Percentiles rank a stretch among this genome's conserved stretches.
phyloP scores from a whole-genome alignment of 2,113 vertebrate genomes.

The Phrynosoma platyrhinos region DNA sequence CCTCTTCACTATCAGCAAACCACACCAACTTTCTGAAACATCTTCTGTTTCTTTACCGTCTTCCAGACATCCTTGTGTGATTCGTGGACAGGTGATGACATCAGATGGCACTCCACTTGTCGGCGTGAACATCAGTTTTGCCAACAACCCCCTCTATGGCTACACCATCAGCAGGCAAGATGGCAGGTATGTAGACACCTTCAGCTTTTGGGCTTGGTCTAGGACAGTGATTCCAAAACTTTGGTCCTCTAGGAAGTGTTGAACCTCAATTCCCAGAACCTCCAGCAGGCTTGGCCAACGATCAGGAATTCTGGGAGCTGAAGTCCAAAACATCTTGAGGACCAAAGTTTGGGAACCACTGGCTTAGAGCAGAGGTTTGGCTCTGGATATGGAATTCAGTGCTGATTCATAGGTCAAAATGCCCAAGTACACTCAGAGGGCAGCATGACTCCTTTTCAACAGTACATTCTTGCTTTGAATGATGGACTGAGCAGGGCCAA shows the following conservation, averaged over 20 bases:
- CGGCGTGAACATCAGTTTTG: constrained; percentile 98
- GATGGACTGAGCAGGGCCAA: not conserved
- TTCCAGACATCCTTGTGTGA: constrained; percentile 92
- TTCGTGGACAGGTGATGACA: constrained; percentile 96
- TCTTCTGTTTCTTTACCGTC: not conserved
- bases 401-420: no score
- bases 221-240: no score
- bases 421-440: not conserved
- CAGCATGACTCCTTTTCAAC: not conserved
- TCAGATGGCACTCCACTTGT: constrained; percentile 95
- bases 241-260: no score
- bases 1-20: no score
- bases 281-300: no score
- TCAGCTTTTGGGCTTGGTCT: no score
- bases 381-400: no score
- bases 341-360: not conserved
- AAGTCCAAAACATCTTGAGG: no score
- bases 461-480: not conserved
- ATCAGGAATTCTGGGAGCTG: no score
- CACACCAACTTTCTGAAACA: no score
- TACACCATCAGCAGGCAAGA: constrained; percentile 97
- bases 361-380: no score
- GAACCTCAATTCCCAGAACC: no score
- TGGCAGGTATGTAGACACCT: constrained; percentile 85
- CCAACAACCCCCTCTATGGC: constrained; percentile 90